Conservation (phyloP, 2,797 vertebrate genomes). For the Otolemur crassicaudatus region DNA sequence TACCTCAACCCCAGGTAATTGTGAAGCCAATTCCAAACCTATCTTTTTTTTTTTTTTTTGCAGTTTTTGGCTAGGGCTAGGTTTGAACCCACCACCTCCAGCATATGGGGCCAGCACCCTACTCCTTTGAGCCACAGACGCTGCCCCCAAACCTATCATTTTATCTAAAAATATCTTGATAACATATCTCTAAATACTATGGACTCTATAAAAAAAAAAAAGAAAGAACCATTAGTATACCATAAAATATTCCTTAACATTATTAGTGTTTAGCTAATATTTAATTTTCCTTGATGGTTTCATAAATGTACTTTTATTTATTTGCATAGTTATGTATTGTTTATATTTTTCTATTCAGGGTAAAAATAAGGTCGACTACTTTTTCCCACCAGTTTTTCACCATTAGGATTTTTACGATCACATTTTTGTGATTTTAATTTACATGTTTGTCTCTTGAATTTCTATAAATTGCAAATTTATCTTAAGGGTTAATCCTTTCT, state of each 20-base stretch:
- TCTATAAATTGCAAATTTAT: neutral
- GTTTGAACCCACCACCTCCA: too few relatives aligned
- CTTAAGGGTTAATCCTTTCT: neutral
- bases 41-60: neutral
- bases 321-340: neutral
- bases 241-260: slow-evolving; percentile 24
- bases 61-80: too few relatives aligned
- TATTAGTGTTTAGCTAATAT: neutral
- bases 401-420: neutral
- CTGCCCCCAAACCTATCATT: neutral
- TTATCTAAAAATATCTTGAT: neutral
- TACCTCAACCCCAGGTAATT: neutral
- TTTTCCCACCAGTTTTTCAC: neutral
- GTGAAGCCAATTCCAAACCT: neutral
- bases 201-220: neutral
- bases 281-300: neutral
- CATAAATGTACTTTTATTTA: neutral
- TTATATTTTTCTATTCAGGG: neutral
- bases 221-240: neutral
- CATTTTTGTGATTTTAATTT: neutral
- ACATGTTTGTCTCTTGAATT: neutral
- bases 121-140: too few relatives aligned
- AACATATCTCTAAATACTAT: neutral
- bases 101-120: too few relatives aligned
- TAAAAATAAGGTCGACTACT: neutral